phyloP scores from a whole-genome alignment of 2,888 invertebrate genomes.

The Ametastegia equiseti region DNA sequence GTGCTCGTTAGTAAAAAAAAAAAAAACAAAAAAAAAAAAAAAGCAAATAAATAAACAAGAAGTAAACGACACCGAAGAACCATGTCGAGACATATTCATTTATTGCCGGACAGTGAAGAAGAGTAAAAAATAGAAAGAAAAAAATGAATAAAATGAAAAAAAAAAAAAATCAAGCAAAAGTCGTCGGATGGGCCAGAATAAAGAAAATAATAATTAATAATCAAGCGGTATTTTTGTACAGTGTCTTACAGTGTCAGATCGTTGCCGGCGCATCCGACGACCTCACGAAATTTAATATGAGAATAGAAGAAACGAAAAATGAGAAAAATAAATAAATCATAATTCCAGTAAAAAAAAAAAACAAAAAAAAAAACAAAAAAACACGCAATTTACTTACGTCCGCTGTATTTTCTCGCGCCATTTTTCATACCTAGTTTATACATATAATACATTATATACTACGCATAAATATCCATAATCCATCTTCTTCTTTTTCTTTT shows the following conservation, averaged over 20 bases:
- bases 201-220: slow-evolving; percentile 59
- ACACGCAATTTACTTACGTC: background rate
- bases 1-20: slow-evolving; percentile 52
- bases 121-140: background rate
- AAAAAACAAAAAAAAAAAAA: too few species aligned
- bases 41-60: too few species aligned
- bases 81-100: slow-evolving; percentile 68
- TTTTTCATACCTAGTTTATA: background rate
- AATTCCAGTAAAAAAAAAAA: background rate
- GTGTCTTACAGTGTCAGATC: slow-evolving; percentile 71
- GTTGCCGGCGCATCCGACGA: slow-evolving; percentile 68
- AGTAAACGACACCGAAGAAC: slow-evolving; percentile 60
- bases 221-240: slow-evolving; percentile 74
- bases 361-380: background rate
- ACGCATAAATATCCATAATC: background rate
- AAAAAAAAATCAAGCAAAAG: slow-evolving; percentile 50
- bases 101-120: too few species aligned
- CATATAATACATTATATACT: background rate
- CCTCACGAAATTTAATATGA: background rate
- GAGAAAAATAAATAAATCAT: background rate
- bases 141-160: background rate
- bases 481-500: too few species aligned
- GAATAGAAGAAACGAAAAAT: background rate
- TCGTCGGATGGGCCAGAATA: slow-evolving; percentile 66
- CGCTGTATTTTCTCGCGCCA: background rate